Base-by-base conservation (phyloP, 1,140 invertebrate genomes). In the Mya arenaria region DNA sequence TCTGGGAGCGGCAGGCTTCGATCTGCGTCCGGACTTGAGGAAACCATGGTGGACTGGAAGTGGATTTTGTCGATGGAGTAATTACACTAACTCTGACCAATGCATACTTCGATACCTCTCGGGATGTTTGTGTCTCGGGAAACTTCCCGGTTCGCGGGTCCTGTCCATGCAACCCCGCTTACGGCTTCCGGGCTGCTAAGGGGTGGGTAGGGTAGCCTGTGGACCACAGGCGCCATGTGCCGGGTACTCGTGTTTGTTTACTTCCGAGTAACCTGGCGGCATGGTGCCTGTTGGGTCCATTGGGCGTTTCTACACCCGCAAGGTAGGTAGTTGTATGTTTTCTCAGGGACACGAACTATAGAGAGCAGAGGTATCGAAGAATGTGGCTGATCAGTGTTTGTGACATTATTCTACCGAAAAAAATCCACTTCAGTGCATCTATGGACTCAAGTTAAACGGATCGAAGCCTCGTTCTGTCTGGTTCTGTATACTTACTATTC, bases 91-190 rank as follows among this genome's bases (percentile, higher is more conserved):
- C 32, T 4, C 55, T 39, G 28, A 39, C 32, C 39, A 37, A 79
- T 25, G 77, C 77, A 37, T 80, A 80, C 77, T 80, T 80, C 77
- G 77, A 68, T 68, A 80, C 66, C 77, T 69, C 65, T 71, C 55
- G 77, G 77, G 68, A 80, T 80, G 77, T 80, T 80, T 66, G 66
- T 71, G 66, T 80, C 68, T 66, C 52, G 77, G 36, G 65, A 69
- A 80, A 66, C n/a, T 80, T 80, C 77, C 77, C 77, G 77, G 77
- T 80, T 80, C 65, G 39, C 15, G 77, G 77, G 66, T 68, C 77
- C 44, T 62, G 66, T 71, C 77, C 77, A 39, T 37, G 77, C 77
- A 55, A 71, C 77, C 77, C 56, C 65, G 77, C 77, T 60, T 37
- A 44, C 77, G 28, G 55, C 55, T 41, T 80, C 30, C 48, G 25